Evolutionary conservation across 2,888 invertebrate species (phyloP).

Genomic region (Falcaria lacertinaria): DNA sequence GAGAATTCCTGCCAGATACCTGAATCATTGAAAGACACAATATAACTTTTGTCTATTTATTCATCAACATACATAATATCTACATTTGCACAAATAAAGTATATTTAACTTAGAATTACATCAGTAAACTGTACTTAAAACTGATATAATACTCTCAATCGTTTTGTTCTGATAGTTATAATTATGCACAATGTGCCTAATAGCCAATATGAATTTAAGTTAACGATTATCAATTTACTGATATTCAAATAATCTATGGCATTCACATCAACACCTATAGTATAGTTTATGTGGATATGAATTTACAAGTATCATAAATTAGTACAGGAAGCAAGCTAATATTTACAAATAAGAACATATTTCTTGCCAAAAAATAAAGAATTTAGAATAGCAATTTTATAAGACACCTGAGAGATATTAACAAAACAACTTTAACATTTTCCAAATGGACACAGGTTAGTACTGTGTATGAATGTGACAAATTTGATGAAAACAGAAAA

Average conservation of each 20-base stretch:
- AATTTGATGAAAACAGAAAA: not conserved
- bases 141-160: constrained; percentile 63
- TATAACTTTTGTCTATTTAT: constrained; percentile 73
- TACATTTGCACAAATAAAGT: constrained; percentile 76
- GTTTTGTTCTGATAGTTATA: constrained; percentile 46
- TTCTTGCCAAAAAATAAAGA: constrained; percentile 21
- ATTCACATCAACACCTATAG: constrained; percentile 56
- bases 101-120: constrained; percentile 69
- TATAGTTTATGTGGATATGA: constrained; percentile 54
- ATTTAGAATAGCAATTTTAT: constrained; percentile 4
- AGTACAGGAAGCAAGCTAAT: constrained; percentile 68
- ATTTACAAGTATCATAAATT: constrained; percentile 67
- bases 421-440: constrained; percentile 27
- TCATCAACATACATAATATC: constrained; percentile 80
- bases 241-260: constrained; percentile 40
- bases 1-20: too few relatives aligned
- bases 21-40: constrained; percentile 20
- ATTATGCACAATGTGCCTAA: constrained; percentile 44
- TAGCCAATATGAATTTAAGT: constrained; percentile 23
- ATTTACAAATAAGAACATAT: constrained; percentile 58
- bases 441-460: constrained; percentile 26
- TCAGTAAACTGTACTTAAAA: constrained; percentile 57
- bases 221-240: constrained; percentile 16
- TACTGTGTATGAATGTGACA: not conserved
- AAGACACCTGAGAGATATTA: constrained; percentile 12